Conservation (phyloP, 2,113 vertebrate genomes). For the Rostratula benghalensis region DNA sequence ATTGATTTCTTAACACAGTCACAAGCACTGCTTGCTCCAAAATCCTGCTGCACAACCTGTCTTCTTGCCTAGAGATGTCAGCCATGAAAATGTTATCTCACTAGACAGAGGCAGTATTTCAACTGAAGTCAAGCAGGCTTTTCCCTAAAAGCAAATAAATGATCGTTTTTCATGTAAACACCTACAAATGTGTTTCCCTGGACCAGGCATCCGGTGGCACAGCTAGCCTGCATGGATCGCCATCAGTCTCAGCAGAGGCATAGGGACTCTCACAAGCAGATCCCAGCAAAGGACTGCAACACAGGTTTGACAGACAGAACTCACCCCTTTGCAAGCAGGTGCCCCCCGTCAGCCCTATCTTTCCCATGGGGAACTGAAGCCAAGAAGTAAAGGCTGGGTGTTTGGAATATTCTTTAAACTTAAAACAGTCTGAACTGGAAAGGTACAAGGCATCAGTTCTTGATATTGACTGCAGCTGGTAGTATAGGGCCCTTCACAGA, state of each 20-base stretch:
- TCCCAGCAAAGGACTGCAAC: not conserved
- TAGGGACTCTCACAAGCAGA: not conserved
- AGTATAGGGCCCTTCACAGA: not conserved
- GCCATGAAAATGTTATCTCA: fast-evolving
- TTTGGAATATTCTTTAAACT: not conserved
- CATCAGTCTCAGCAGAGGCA: fast-evolving
- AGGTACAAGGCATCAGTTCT: not conserved
- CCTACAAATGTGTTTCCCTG: not conserved
- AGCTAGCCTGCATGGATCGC: not conserved
- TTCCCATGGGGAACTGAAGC: not conserved
- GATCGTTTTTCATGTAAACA: not conserved
- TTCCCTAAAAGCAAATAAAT: not conserved
- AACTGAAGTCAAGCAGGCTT: not conserved
- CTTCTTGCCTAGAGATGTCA: not conserved
- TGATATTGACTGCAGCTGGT: not conserved
- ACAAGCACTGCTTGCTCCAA: not conserved
- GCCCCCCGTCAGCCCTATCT: not conserved
- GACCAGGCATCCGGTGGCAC: not conserved
- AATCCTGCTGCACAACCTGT: not conserved
- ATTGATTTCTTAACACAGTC: not conserved
- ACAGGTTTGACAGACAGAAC: not conserved
- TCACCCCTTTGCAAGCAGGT: not conserved
- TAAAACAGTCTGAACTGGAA: not conserved
- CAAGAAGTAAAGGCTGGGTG: not conserved
- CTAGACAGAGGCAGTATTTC: not conserved